These are phyloP conservation scores for Diarsia mendica DNA, from an alignment of 2,888 invertebrate species.

Conservation along the genomic window DNA sequence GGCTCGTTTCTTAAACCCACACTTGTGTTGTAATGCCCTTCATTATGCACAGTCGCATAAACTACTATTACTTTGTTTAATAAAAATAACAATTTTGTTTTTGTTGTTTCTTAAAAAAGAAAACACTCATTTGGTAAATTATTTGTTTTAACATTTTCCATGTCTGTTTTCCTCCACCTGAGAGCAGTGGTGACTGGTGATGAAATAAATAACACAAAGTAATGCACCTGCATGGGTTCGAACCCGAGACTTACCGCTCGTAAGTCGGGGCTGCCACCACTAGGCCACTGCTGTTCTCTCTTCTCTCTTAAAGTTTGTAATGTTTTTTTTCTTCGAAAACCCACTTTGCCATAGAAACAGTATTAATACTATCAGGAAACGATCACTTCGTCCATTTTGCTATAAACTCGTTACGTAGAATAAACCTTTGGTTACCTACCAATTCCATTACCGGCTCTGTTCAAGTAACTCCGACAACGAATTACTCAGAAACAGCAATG, in stretches of 20 bases:
- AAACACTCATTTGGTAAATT: not conserved
- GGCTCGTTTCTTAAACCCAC: no score
- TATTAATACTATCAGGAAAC: not conserved
- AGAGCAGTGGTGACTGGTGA: no score
- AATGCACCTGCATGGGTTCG: no score
- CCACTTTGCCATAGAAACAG: conserved; percentile 1
- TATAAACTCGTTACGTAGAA: conserved; percentile 53
- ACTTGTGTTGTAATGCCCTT: no score
- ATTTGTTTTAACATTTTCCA: not conserved
- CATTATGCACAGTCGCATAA: no score
- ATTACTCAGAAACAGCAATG: conserved; percentile 52
- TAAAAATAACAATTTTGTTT: not conserved
- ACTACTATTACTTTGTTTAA: not conserved
- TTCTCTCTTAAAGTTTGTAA: not conserved
- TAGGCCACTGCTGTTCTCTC: no score
- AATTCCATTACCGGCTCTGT: conserved; percentile 52
- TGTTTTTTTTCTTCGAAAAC: not conserved
- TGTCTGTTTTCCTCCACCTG: not conserved
- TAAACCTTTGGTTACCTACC: conserved; percentile 51
- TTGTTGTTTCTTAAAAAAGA: not conserved
- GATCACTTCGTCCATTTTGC: conserved; percentile 22
- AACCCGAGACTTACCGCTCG: no score
- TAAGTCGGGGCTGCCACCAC: no score
- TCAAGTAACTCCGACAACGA: conserved; percentile 39
- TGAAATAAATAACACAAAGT: no score